Evolutionary conservation across 2,113 vertebrate genomes (phyloP).

Genomic region (Catagonus wagneri): DNA sequence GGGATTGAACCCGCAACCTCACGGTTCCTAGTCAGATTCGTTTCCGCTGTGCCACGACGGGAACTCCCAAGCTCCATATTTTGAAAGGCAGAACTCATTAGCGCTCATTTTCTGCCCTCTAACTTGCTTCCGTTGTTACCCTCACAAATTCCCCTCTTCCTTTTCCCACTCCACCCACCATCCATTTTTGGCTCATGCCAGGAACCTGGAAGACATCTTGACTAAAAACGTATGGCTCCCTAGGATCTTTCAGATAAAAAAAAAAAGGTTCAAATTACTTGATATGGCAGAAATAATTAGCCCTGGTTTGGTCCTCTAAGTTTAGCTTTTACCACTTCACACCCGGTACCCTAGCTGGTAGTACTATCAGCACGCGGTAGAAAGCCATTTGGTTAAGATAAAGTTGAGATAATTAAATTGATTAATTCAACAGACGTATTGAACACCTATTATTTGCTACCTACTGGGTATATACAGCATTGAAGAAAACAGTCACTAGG

Average conservation of each 20-base stretch:
- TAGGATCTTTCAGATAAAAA: not conserved
- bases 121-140: not conserved
- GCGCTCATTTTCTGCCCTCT: not conserved
- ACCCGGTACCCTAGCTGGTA: not conserved
- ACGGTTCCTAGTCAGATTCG: too few species aligned
- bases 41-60: too few species aligned
- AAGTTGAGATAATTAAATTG: not conserved
- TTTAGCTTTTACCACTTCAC: not conserved
- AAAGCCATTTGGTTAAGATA: slow-evolving; percentile 5
- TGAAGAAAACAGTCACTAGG: not conserved
- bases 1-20: too few species aligned
- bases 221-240: not conserved
- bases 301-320: not conserved
- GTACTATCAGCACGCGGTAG: not conserved
- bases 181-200: not conserved
- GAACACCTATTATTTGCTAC: slow-evolving; percentile 18
- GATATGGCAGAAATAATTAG: not conserved
- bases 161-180: not conserved
- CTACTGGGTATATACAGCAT: not conserved
- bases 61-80: not conserved
- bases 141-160: not conserved
- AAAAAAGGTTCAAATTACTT: not conserved
- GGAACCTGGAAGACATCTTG: not conserved
- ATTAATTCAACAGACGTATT: not conserved
- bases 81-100: not conserved